Evolutionary conservation across 92 coral and sea anemone genomes (phyloP), one percentile per base, ranked within the genome.

Genomic region (Siderastrea siderea): DNA sequence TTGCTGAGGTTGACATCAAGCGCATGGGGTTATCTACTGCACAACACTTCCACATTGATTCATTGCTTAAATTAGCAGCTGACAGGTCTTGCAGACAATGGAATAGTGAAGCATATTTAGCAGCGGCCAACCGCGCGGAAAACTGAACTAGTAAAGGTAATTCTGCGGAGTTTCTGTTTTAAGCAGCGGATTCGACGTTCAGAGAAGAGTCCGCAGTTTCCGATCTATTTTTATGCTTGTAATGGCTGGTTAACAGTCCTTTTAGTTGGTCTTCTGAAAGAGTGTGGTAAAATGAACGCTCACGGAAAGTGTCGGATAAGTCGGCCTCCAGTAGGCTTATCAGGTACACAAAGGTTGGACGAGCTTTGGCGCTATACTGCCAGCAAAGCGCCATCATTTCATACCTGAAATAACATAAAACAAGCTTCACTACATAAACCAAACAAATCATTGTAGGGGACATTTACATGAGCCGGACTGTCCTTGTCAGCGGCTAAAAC

Each of bases 301-400:
- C 90, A 43, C 84, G 88, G 91, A 93, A 97, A 6, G 74, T 88
- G 11, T 92, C 88, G 7, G 92, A 86, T 57, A 95, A 74, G 74
- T 92, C 89, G 16, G 82, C 85, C 79, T 95, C 97, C 14, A 97
- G 80, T 59, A 85, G 64, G 83, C 89, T 90, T 10, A 97, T 95
- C 6, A 97, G 84, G 63, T 92, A 93, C 38, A 95, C 88, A 83
- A 97, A 97, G 6, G 99, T 89, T 69, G 97, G 99, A 14, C 99
- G 92, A 53, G 92, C 81, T 91, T 90, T 97, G 65, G 98, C 83
- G 43, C 86, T 93, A 87, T 84, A 89, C 60, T 97, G 96, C 98
- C 98, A 97, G 75, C 98, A 97, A 68, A 95, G 84, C 3, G 93
- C 65, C 98, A 97, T 97, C 84, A 96, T 77, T 46, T 95, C 95